Percentiles rank a stretch among this genome's conserved stretches.
These are phyloP conservation scores for Rissa tridactyla DNA, from an alignment of 2,113 vertebrate species.

Conservation along the genomic window DNA sequence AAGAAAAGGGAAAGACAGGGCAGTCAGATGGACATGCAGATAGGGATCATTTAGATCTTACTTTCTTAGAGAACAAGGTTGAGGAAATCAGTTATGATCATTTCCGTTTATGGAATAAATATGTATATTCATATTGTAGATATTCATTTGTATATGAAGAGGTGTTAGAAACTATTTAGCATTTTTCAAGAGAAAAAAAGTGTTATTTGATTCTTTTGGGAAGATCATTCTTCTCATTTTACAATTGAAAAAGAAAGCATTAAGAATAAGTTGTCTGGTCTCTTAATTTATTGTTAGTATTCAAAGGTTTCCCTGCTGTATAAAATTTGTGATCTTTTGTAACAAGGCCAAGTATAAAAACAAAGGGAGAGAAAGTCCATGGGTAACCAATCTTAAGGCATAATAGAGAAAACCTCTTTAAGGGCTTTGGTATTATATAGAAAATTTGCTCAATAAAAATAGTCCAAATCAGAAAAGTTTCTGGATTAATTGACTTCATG, in stretches of 20 bases:
- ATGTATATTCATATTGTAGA: no score
- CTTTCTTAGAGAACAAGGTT: background rate
- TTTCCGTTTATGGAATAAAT: background rate
- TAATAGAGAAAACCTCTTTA: background rate
- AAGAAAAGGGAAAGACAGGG: background rate
- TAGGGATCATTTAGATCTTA: background rate
- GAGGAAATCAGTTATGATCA: background rate
- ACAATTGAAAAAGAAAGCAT: background rate
- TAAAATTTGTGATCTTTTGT: conserved; percentile 32
- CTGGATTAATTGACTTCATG: background rate
- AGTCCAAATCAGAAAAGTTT: background rate
- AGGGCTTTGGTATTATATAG: background rate
- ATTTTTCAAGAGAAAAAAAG: background rate
- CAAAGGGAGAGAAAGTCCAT: conserved; percentile 10
- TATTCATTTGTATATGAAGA: background rate
- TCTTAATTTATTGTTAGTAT: conserved; percentile 10
- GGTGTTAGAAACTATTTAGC: background rate
- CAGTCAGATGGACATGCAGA: background rate
- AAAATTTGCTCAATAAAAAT: background rate
- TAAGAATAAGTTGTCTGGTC: background rate
- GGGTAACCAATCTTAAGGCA: background rate
- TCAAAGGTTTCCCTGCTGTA: conserved; percentile 17
- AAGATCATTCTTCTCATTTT: conserved; percentile 6
- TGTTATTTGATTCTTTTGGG: background rate
- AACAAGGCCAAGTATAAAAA: conserved; percentile 18